These are phyloP conservation scores for Dinocampus coccinellae DNA, from an alignment of 2,888 invertebrate species.

Conservation along the genomic window DNA sequence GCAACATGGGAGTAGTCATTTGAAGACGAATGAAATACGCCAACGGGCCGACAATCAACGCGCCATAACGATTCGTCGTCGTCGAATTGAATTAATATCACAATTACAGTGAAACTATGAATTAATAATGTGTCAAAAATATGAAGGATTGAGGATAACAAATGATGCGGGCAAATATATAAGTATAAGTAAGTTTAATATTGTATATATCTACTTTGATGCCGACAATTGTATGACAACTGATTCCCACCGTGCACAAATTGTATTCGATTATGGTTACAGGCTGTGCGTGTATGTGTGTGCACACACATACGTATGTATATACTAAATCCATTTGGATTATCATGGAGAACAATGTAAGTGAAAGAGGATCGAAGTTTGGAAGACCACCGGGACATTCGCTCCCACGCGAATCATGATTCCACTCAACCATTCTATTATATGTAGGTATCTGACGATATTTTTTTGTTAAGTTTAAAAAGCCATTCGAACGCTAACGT, in stretches of 20 bases:
- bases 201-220: not conserved
- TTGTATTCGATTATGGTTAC: conserved; percentile 5
- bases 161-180: conserved; percentile 22
- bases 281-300: not conserved
- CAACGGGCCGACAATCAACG: conserved; percentile 33
- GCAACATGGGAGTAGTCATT: conserved; percentile 29
- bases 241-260: conserved; percentile 1
- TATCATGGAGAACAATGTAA: not conserved
- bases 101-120: conserved; percentile 34
- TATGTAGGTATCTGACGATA: not conserved
- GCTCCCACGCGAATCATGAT: conserved; percentile 20
- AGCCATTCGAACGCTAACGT: conserved; percentile 1
- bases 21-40: conserved; percentile 29
- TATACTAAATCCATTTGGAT: not conserved
- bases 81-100: conserved; percentile 39
- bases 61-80: conserved; percentile 16
- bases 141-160: conserved; percentile 33
- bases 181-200: not conserved
- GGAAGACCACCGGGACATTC: conserved; percentile 45
- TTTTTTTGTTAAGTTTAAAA: conserved; percentile 16
- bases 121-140: conserved; percentile 34
- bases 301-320: not conserved
- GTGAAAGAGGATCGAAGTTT: conserved; percentile 12
- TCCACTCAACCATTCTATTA: not conserved
- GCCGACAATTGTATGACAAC: conserved; percentile 3